A percentile compares a stretch with the other conserved stretches of the same genome.
These are phyloP conservation scores for Hyaena hyaena DNA, from an alignment of 2,113 vertebrate species.

Conservation along the genomic window DNA sequence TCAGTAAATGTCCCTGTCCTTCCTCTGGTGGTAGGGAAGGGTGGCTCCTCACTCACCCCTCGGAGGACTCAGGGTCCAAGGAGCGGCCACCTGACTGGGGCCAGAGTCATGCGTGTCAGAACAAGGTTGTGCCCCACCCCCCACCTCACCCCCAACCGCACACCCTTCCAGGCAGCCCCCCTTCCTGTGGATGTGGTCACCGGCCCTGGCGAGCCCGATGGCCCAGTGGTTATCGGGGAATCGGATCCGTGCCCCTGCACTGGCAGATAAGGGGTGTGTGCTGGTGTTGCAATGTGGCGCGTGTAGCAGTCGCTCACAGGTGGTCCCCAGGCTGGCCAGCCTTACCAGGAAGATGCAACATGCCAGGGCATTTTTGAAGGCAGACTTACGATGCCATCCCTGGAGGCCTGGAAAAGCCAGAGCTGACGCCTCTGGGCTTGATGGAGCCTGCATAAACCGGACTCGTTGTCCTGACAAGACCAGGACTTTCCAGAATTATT, in stretches of 20 bases:
- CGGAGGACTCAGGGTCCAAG: not conserved
- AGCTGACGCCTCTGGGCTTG: not conserved
- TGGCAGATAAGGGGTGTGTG: constrained; percentile 27
- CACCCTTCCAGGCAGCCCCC: not conserved
- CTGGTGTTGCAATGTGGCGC: constrained; percentile 4
- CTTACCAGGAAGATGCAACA: not conserved
- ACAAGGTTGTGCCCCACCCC: not conserved
- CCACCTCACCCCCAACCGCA: not conserved
- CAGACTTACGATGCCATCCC: not conserved
- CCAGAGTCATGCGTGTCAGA: not conserved
- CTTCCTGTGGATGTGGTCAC: constrained; percentile 72
- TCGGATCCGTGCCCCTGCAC: not conserved
- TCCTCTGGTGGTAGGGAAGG: not conserved
- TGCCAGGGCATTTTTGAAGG: not conserved
- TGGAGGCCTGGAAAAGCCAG: not conserved
- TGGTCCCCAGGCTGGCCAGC: not conserved
- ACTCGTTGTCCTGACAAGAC: not conserved
- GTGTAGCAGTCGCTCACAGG: not conserved
- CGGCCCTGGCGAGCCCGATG: fast-evolving
- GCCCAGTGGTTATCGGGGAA: constrained; percentile 21
- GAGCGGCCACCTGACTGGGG: not conserved
- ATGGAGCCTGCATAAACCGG: not conserved
- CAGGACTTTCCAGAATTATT: not conserved
- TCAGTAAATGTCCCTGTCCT: not conserved
- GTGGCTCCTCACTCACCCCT: not conserved